These are phyloP conservation scores for crab-eating macaque (Macaca fascicularis) DNA, from an alignment of 2,113 vertebrate species.

Conservation along the genomic window T2T-MFA8v1.1 NC_088380.1:70886501-70887000, in stretches of 20 bases:
- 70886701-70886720: background rate
- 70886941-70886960: background rate
- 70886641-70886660: constrained; percentile 23
- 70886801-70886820: background rate
- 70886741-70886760: background rate
- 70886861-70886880: background rate
- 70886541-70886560: constrained; percentile 85
- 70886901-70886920: background rate
- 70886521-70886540: constrained; percentile 80
- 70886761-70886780: background rate
- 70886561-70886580: constrained; percentile 71
- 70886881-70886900: background rate
- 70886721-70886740: background rate
- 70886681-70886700: constrained; percentile 36
- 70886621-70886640: background rate
- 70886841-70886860: background rate
- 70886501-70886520: constrained; percentile 72
- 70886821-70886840: background rate
- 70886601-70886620: background rate
- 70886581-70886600: constrained; percentile 44
- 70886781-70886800: constrained; percentile 1
- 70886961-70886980: background rate
- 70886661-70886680: constrained; percentile 30
- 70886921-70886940: background rate
- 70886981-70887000: background rate